Percentiles rank a stretch among this genome's conserved stretches.
Conservation (phyloP, 2,113 vertebrate species). For the Manacus vitellinus region DNA sequence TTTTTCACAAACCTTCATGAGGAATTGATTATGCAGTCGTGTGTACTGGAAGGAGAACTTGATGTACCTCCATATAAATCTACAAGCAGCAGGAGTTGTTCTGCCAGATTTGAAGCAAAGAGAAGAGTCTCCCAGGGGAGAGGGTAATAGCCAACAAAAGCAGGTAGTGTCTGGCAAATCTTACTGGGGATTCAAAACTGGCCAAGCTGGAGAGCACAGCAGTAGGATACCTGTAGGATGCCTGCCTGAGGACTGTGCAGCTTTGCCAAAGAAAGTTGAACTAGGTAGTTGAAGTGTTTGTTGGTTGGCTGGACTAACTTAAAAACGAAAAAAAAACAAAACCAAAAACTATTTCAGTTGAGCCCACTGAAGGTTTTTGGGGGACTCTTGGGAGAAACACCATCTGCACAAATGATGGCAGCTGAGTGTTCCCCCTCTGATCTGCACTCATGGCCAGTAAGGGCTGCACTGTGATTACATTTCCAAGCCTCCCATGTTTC, state of each 20-base stretch:
- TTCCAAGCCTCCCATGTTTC: fast-evolving
- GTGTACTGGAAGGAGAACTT: not conserved
- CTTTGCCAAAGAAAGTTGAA: not conserved
- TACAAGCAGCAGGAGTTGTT: not conserved
- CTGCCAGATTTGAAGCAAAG: not conserved
- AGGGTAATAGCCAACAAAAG: not conserved
- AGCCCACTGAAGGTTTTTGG: not conserved
- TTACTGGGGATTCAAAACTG: not conserved
- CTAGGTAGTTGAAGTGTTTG: not conserved
- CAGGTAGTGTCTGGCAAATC: not conserved
- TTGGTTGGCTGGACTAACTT: not conserved
- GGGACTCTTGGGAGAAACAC: not conserved
- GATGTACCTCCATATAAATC: conserved; percentile 5
- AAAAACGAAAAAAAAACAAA: not conserved
- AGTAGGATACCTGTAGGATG: not conserved
- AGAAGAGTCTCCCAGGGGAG: not conserved
- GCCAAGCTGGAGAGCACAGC: not conserved
- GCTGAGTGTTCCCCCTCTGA: not conserved
- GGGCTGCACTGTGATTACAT: not conserved
- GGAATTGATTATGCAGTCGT: not conserved
- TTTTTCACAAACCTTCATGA: not conserved
- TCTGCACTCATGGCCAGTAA: not conserved
- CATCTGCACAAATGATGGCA: not conserved
- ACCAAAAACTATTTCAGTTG: not conserved
- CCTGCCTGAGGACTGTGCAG: not conserved